phyloP scores from a whole-genome alignment of 2,797 vertebrate species.

The Babyrousa celebensis region DNA sequence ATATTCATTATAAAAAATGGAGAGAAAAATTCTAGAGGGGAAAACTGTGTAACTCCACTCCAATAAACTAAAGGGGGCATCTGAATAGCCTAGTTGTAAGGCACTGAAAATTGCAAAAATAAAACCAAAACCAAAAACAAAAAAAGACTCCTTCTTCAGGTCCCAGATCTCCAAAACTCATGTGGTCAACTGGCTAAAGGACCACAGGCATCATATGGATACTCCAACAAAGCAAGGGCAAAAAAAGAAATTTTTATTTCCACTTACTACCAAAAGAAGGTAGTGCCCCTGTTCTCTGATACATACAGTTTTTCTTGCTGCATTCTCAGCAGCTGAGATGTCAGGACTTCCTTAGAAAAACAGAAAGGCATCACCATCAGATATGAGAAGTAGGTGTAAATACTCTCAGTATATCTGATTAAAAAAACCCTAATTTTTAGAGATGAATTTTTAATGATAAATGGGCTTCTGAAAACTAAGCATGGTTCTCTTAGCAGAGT shows the following conservation, averaged over 20 bases:
- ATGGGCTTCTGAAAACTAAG: slow-evolving; percentile 45
- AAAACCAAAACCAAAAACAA: neutral
- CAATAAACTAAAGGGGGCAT: slow-evolving; percentile 17
- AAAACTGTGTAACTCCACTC: neutral
- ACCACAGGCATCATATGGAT: neutral
- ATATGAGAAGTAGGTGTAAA: neutral
- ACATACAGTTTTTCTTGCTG: neutral
- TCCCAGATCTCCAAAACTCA: neutral
- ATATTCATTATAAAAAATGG: neutral
- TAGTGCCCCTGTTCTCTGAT: neutral
- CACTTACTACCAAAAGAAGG: neutral
- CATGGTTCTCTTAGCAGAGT: neutral
- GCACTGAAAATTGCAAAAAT: neutral
- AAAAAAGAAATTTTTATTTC: neutral
- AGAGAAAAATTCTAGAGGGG: neutral
- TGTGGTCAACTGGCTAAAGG: neutral
- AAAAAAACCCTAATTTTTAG: slow-evolving; percentile 18
- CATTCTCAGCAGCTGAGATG: slow-evolving; percentile 5
- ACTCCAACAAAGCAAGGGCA: neutral
- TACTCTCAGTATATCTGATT: neutral
- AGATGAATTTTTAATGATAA: slow-evolving; percentile 15
- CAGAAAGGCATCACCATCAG: slow-evolving; percentile 3
- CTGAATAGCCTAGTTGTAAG: neutral
- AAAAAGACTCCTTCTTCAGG: neutral
- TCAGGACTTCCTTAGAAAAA: neutral